phyloP scores from a whole-genome alignment of 2,113 vertebrate species.

The Rhegmatorhina hoffmannsi region DNA sequence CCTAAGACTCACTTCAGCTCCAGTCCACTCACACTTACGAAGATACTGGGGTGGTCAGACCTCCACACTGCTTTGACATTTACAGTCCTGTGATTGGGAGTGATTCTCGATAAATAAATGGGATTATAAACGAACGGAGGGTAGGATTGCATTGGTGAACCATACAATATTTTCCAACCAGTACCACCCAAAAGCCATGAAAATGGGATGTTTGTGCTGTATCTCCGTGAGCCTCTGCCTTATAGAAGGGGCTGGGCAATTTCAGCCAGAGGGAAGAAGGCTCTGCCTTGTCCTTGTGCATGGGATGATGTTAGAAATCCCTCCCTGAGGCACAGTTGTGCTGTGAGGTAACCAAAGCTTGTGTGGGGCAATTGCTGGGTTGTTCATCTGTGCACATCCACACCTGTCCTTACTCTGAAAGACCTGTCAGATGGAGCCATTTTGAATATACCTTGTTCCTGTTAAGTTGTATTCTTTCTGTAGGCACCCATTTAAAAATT shows the following conservation, averaged over 20 bases:
- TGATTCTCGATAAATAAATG: background rate
- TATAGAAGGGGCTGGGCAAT: too few species aligned
- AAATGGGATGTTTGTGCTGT: background rate
- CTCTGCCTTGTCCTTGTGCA: accelerated
- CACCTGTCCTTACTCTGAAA: background rate
- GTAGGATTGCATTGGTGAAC: background rate
- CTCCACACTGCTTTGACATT: background rate
- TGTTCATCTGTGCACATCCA: background rate
- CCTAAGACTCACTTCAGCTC: background rate
- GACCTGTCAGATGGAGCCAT: background rate
- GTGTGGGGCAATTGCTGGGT: background rate
- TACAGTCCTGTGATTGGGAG: background rate
- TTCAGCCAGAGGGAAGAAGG: background rate
- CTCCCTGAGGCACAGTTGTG: background rate
- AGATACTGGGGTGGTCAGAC: background rate
- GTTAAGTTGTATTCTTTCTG: background rate
- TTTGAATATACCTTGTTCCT: background rate
- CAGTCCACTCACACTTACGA: accelerated
- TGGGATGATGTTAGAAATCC: background rate
- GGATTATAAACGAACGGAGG: background rate
- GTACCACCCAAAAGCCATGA: background rate
- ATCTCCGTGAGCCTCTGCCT: background rate
- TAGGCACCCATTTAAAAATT: background rate
- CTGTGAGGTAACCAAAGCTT: background rate
- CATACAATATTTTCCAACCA: background rate